phyloP scores from a whole-genome alignment of 2,113 vertebrate genomes.

The Phrynocephalus versicolor region DNA sequence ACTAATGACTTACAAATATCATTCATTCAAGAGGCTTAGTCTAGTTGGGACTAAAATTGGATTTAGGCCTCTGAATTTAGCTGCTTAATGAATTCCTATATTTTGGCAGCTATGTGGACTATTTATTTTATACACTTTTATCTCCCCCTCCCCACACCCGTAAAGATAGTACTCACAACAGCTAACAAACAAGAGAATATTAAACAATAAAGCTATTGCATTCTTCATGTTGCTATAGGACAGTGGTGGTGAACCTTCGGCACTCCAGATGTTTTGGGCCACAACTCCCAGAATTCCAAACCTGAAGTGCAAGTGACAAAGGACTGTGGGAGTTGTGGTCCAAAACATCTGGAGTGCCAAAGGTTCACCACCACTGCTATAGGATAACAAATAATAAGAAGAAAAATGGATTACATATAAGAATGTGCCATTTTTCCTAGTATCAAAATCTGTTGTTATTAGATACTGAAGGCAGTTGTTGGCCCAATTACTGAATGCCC shows the following conservation, averaged over 20 bases:
- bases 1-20: too few relatives aligned
- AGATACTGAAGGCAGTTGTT: constrained; percentile 23
- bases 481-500: constrained; percentile 54
- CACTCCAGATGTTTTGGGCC: too few relatives aligned
- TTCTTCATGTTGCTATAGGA: background rate
- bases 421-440: background rate
- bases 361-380: too few relatives aligned
- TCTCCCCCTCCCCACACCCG: background rate
- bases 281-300: too few relatives aligned
- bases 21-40: too few relatives aligned
- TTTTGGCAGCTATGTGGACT: background rate
- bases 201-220: background rate
- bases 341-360: too few relatives aligned
- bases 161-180: background rate
- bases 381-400: background rate
- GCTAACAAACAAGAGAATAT: background rate
- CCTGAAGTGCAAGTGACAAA: too few relatives aligned
- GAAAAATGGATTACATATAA: background rate
- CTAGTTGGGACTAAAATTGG: too few relatives aligned
- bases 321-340: too few relatives aligned
- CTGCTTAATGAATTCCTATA: too few relatives aligned
- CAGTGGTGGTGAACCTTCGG: too few relatives aligned
- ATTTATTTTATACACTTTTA: constrained; percentile 2
- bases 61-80: too few relatives aligned
- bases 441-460: background rate